A percentile compares a stretch with the other conserved stretches of the same genome.
phyloP scores from a whole-genome alignment of 2,888 invertebrate genomes.

The Lasioglossum oenotherae region DNA sequence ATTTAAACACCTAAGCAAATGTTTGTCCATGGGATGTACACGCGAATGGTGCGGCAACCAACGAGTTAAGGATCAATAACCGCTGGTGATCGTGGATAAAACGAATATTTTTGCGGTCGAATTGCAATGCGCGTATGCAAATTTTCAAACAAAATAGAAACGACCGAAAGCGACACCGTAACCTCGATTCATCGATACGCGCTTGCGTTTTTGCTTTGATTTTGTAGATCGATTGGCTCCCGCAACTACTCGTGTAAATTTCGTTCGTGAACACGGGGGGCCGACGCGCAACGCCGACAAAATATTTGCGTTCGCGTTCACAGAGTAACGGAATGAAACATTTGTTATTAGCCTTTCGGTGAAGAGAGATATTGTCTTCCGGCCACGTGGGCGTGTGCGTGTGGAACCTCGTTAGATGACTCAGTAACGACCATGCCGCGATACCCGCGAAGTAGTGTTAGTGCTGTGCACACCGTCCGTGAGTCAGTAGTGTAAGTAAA shows the following conservation, averaged over 20 bases:
- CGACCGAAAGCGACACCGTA: neutral
- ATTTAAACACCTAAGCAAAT: too few species aligned
- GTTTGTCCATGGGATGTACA: neutral
- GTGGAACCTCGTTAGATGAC: slow-evolving; percentile 60
- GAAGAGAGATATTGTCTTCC: slow-evolving; percentile 49
- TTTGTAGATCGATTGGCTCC: neutral
- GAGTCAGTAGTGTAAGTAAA: slow-evolving; percentile 3
- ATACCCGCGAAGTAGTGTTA: slow-evolving; percentile 51
- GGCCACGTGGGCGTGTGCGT: slow-evolving; percentile 35
- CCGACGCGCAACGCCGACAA: neutral
- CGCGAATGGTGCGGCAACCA: neutral
- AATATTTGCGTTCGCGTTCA: slow-evolving; percentile 24
- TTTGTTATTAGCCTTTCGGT: slow-evolving; percentile 59
- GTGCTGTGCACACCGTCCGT: neutral
- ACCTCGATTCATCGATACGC: neutral
- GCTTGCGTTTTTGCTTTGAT: neutral
- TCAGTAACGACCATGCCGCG: slow-evolving; percentile 68
- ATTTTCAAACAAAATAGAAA: neutral
- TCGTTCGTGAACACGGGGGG: neutral
- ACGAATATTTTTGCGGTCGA: neutral
- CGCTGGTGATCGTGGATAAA: neutral
- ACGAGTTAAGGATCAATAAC: slow-evolving; percentile 19
- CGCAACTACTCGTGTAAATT: neutral
- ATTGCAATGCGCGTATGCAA: neutral
- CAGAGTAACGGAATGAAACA: slow-evolving; percentile 38